Evolutionary conservation across 2,113 vertebrate genomes (phyloP).

Genomic region (Pungitius pungitius): DNA sequence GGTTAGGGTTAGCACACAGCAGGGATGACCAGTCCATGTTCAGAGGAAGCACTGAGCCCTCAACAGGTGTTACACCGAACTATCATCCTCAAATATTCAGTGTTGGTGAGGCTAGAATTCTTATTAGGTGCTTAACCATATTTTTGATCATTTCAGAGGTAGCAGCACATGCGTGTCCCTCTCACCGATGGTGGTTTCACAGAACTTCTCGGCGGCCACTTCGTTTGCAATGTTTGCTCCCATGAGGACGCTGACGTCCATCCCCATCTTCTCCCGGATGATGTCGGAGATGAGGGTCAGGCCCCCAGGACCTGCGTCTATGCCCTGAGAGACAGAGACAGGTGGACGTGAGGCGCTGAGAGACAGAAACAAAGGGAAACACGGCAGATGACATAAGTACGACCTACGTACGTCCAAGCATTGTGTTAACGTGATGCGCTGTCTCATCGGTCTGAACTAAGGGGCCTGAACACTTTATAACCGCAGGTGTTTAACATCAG

Average conservation of each 20-base stretch:
- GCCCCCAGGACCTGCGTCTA: constrained; percentile 90
- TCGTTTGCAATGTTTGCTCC: constrained; percentile 94
- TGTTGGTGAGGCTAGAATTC: not conserved
- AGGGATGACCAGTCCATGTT: too few relatives aligned
- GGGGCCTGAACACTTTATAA: not conserved
- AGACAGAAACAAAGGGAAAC: not conserved
- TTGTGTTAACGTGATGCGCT: not conserved
- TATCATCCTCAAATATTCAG: not conserved
- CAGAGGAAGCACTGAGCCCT: too few relatives aligned
- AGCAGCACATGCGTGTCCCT: not conserved
- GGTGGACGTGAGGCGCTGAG: not conserved
- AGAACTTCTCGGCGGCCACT: constrained; percentile 93
- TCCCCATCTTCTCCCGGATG: constrained; percentile 92
- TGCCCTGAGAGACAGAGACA: constrained; percentile 79
- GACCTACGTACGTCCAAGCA: not conserved
- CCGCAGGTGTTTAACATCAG: not conserved
- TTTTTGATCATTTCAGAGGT: not conserved
- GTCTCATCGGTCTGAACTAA: not conserved
- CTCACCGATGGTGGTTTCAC: constrained; percentile 93
- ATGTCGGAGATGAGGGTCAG: constrained; percentile 93
- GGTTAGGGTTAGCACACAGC: too few relatives aligned
- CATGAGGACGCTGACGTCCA: constrained; percentile 94
- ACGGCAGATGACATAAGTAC: too few relatives aligned
- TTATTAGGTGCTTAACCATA: not conserved
- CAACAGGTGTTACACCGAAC: too few relatives aligned